Conservation (phyloP, 1,140 invertebrate species). For the Sycophaga agraensis region DNA sequence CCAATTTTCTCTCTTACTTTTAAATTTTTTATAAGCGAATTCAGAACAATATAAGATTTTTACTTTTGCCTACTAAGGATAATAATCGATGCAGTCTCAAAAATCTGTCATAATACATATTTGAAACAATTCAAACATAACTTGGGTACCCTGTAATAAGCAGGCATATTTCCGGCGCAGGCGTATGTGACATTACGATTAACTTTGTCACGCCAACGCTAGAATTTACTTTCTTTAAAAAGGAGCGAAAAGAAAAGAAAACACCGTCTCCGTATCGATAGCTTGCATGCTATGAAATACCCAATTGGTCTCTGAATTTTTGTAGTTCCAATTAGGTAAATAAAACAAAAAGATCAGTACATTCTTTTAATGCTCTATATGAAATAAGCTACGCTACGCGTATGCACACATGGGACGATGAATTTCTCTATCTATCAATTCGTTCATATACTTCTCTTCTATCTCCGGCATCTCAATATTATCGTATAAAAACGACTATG, state of each 20-base stretch:
- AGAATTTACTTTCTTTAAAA: slow-evolving; percentile 25
- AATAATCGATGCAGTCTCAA: slow-evolving; percentile 39
- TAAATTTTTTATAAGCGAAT: slow-evolving; percentile 22
- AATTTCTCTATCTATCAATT: slow-evolving; percentile 9
- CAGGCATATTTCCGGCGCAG: slow-evolving; percentile 30
- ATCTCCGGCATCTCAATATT: not conserved
- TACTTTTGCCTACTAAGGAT: slow-evolving; percentile 26
- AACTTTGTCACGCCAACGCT: not conserved
- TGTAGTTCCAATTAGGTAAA: slow-evolving; percentile 33
- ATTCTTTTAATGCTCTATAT: slow-evolving; percentile 2
- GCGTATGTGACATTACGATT: not conserved
- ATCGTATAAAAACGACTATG: slow-evolving; percentile 17
- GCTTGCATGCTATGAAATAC: slow-evolving; percentile 47
- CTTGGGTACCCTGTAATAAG: slow-evolving; percentile 47
- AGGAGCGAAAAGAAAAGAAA: slow-evolving; percentile 16
- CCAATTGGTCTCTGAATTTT: slow-evolving; percentile 45
- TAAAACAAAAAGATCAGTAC: not conserved
- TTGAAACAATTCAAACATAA: slow-evolving; percentile 47
- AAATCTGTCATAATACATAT: slow-evolving; percentile 37
- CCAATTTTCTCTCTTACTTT: slow-evolving; percentile 26
- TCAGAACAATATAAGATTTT: slow-evolving; percentile 21
- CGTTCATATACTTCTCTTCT: not conserved
- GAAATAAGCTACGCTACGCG: slow-evolving; percentile 17
- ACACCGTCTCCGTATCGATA: slow-evolving; percentile 37
- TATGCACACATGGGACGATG: slow-evolving; percentile 6